Percentiles rank a stretch among this genome's conserved stretches.
Evolutionary conservation across 2,797 vertebrate genomes (phyloP).

Genomic region (Centropyge bicolor): DNA sequence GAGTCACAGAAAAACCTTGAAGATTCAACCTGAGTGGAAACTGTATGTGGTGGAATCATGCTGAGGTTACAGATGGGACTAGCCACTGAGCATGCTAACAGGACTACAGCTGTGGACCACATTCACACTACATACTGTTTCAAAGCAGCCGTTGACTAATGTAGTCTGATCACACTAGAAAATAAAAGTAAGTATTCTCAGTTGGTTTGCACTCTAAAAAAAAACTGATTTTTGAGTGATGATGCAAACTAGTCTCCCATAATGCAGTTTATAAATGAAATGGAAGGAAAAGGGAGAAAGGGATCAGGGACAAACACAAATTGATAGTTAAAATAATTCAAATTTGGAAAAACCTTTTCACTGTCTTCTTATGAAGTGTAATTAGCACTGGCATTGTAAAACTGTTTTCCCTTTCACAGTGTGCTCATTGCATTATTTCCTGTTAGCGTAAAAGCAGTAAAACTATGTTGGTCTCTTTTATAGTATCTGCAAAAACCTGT

Average conservation of each 20-base stretch:
- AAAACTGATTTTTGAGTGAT: neutral
- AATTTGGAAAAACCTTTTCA: neutral
- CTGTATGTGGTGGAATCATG: neutral
- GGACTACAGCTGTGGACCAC: neutral
- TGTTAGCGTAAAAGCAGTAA: neutral
- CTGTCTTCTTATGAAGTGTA: neutral
- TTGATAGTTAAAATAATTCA: no score
- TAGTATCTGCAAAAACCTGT: no score
- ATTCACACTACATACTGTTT: neutral
- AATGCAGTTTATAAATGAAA: no score
- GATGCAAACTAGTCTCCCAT: neutral
- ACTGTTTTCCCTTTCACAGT: neutral
- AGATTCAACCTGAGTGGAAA: neutral
- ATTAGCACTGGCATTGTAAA: neutral
- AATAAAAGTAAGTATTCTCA: neutral
- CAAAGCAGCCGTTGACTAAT: neutral
- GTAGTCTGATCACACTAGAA: neutral
- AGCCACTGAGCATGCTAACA: neutral
- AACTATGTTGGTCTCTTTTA: neutral
- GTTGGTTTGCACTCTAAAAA: neutral
- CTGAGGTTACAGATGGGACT: neutral
- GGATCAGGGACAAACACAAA: neutral
- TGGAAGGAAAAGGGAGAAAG: neutral
- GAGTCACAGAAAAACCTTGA: neutral
- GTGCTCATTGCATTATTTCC: no score